A percentile compares a stretch with the other conserved stretches of the same genome.
These are phyloP conservation scores for rabbit (Oryctolagus cuniculus) DNA, from an alignment of 2,113 vertebrate species.

Conservation along the genomic window DNA sequence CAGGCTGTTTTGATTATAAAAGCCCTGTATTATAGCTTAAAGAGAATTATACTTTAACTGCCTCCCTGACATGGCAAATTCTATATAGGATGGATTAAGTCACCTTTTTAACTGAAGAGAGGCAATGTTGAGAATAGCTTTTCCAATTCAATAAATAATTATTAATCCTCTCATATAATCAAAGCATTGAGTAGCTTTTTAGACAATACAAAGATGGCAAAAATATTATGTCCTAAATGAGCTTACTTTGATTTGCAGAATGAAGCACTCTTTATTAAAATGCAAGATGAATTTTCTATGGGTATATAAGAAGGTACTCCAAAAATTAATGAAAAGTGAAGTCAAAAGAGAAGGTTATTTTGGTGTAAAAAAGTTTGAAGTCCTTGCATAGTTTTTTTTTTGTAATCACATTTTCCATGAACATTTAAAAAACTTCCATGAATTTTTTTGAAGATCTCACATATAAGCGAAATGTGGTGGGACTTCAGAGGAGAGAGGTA, in stretches of 20 bases:
- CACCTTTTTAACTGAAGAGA: neutral
- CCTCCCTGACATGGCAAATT: neutral
- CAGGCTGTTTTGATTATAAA: no score
- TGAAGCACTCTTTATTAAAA: conserved; percentile 10
- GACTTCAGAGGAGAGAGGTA: neutral
- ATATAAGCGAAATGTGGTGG: neutral
- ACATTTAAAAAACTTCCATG: no score
- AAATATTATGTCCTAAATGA: neutral
- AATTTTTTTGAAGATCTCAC: no score
- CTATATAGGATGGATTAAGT: neutral
- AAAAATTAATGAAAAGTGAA: no score
- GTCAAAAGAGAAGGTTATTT: no score
- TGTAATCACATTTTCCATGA: no score
- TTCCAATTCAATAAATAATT: neutral
- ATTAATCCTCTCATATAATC: neutral
- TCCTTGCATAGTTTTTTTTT: no score
- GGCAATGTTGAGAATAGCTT: neutral
- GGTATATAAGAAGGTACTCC: neutral
- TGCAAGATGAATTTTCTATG: neutral
- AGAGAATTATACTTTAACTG: neutral
- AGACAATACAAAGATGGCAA: neutral
- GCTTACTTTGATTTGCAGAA: neutral
- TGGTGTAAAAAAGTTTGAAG: no score
- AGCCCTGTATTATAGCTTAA: no score
- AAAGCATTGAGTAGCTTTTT: conserved; percentile 4